Percentiles rank a stretch among this genome's conserved stretches.
Evolutionary conservation across 2,113 vertebrate genomes (phyloP).

Genomic region (Pollimyrus isidori): DNA sequence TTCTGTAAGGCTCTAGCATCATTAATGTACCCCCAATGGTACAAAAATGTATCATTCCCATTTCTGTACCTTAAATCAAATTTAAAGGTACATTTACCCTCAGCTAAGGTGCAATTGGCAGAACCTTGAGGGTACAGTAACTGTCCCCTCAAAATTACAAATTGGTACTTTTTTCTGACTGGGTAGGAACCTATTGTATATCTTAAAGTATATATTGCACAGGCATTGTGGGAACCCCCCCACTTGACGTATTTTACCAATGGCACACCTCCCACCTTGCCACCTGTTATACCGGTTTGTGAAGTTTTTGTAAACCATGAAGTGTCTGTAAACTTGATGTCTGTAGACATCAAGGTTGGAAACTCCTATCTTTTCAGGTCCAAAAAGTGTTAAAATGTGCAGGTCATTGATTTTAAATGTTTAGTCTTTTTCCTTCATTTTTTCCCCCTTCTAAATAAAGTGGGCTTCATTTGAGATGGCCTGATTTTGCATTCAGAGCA

Average conservation of each 20-base stretch:
- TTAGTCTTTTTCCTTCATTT: not conserved
- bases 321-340: not conserved
- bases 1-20: no score
- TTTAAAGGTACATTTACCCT: not conserved
- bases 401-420: not conserved
- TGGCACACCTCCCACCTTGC: not conserved
- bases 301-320: not conserved
- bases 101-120: not conserved
- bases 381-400: not conserved
- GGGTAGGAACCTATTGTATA: not conserved
- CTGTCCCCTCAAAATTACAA: not conserved
- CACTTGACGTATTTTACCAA: not conserved
- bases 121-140: not conserved
- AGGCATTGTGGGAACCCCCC: not conserved
- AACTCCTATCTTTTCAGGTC: not conserved
- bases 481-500: not conserved
- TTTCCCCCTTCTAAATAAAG: not conserved
- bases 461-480: not conserved
- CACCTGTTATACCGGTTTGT: not conserved
- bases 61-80: not conserved
- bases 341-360: not conserved
- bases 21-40: not conserved
- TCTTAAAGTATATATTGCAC: not conserved
- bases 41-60: not conserved
- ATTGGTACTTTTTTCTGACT: not conserved